Evolutionary conservation across 2,113 vertebrate species (phyloP).

Genomic region (Sylvietta virens): DNA sequence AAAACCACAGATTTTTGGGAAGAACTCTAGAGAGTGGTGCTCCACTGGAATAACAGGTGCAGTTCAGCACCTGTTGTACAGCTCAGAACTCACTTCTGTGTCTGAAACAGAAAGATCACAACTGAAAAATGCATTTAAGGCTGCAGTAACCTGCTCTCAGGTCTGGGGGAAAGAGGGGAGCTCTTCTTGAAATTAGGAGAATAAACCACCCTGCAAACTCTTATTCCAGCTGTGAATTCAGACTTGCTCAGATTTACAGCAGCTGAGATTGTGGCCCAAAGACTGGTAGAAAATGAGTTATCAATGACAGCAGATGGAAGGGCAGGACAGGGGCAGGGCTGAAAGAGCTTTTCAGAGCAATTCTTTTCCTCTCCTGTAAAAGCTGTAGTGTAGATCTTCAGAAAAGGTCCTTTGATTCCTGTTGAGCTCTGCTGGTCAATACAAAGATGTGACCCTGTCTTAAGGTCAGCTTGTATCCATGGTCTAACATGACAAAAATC

Average conservation of each 20-base stretch:
- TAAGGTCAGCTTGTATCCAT: background rate
- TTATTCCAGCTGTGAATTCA: background rate
- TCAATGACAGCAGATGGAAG: background rate
- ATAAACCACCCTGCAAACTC: background rate
- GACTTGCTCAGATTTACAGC: background rate
- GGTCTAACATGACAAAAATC: background rate
- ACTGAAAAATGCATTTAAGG: background rate
- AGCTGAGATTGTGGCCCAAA: background rate
- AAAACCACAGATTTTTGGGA: background rate
- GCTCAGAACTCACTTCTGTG: background rate
- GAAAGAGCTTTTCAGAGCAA: background rate
- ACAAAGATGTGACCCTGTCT: background rate
- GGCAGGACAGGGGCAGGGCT: background rate
- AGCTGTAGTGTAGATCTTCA: background rate
- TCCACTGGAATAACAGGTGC: background rate
- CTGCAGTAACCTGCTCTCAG: background rate
- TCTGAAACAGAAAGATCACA: background rate
- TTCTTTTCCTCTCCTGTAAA: background rate
- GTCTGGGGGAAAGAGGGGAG: background rate
- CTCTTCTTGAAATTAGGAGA: accelerated
- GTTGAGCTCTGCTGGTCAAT: background rate
- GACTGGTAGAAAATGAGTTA: background rate
- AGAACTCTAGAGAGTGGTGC: background rate
- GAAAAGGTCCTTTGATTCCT: background rate
- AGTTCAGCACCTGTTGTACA: background rate